Conservation (phyloP, 2,797 vertebrate genomes). For the Schizopygopsis pylzovi region DNA sequence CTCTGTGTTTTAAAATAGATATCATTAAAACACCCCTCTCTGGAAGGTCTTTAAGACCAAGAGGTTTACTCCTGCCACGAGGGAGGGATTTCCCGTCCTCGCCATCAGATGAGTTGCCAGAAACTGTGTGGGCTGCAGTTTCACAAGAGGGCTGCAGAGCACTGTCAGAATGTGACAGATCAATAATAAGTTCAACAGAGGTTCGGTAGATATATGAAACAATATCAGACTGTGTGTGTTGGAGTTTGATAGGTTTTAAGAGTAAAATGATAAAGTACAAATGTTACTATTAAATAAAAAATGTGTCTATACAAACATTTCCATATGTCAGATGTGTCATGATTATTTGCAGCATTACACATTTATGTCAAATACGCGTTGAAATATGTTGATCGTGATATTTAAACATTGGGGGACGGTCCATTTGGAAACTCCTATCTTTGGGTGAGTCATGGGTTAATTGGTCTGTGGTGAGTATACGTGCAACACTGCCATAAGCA, state of each 20-base stretch:
- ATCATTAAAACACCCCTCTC: conserved; percentile 6
- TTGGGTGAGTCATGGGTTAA: conserved; percentile 49
- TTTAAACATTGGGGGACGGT: conserved; percentile 20
- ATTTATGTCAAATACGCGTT: conserved; percentile 10
- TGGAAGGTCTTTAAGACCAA: conserved; percentile 56
- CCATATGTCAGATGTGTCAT: background rate
- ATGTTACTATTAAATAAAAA: background rate
- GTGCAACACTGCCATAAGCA: conserved; percentile 7
- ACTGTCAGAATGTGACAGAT: conserved; percentile 42
- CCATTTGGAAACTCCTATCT: conserved; percentile 34
- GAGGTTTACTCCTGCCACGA: conserved; percentile 34
- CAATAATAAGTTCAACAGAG: conserved; percentile 52
- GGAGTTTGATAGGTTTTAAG: background rate
- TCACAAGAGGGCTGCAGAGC: conserved; percentile 66
- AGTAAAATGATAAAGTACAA: background rate
- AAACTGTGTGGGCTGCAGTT: conserved; percentile 70
- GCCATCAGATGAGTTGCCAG: conserved; percentile 65
- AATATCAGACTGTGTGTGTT: background rate
- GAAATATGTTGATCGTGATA: conserved; percentile 1
- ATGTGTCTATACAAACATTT: background rate
- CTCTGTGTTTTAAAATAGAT: background rate
- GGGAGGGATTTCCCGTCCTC: conserved; percentile 72
- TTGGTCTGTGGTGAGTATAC: conserved; percentile 9
- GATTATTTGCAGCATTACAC: background rate
- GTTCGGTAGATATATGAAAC: background rate